These are phyloP conservation scores for Sycobia sp. DNA, from an alignment of 1,140 invertebrate genomes.

Conservation along the genomic window DNA sequence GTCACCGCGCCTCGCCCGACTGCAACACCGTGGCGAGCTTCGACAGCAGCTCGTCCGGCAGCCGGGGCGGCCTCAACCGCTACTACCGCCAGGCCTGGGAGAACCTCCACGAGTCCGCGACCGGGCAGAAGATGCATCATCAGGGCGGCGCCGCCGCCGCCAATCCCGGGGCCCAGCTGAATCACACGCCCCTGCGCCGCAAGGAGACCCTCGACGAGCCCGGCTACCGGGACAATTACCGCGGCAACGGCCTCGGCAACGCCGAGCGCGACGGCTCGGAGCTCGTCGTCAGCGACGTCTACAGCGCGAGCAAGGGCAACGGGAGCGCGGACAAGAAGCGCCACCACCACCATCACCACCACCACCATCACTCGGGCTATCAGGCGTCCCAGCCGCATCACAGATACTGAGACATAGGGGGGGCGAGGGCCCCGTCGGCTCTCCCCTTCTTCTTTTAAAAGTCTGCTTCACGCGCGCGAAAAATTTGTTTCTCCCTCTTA, in stretches of 20 bases:
- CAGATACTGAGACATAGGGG: conserved; percentile 49
- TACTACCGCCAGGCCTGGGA: conserved; percentile 91
- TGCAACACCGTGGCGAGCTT: conserved; percentile 87
- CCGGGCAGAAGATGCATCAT: conserved; percentile 61
- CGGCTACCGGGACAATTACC: conserved; percentile 61
- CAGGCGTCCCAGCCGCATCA: conserved; percentile 49
- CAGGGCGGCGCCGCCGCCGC: neutral
- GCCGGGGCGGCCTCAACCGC: conserved; percentile 79
- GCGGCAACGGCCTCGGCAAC: conserved; percentile 41
- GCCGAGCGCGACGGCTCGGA: conserved; percentile 78
- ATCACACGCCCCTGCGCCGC: conserved; percentile 66
- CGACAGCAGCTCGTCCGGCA: conserved; percentile 83
- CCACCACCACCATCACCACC: conserved; percentile 82
- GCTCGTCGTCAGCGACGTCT: conserved; percentile 77
- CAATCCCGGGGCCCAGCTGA: too few species aligned
- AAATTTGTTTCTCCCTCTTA: too few species aligned
- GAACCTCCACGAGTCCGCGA: conserved; percentile 81
- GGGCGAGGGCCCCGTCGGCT: neutral
- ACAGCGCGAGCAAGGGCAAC: conserved; percentile 43
- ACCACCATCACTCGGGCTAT: conserved; percentile 66
- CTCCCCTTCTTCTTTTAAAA: neutral
- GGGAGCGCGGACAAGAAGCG: conserved; percentile 70
- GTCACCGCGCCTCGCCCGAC: conserved; percentile 83
- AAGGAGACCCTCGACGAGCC: conserved; percentile 76
- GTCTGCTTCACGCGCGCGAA: too few species aligned